Evolutionary conservation across 64 coral and sea anemone genomes (phyloP), one percentile per base, ranked within the genome.

Genomic region (Trachythela sp.): DNA sequence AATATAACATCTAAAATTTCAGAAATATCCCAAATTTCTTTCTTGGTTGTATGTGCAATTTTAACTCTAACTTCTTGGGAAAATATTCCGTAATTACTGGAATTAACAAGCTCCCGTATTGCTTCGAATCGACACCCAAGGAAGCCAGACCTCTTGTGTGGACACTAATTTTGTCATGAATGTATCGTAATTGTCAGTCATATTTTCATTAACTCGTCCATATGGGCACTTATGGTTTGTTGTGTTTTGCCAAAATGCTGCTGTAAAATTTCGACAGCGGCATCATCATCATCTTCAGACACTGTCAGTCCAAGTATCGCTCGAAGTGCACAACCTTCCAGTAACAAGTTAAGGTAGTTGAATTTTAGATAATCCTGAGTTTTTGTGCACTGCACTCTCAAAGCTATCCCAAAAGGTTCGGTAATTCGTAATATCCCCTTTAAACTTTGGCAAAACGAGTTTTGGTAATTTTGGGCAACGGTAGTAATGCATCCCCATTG

Each of bases 231-330:
- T 64, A 90, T 85, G 14, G 85, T 77, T 54, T 91, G 84, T 39
- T 86, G 84, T 20, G 89, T 60, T 91, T 86, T 91, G 43, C 89
- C 84, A 86, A 91, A 91, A 48, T 54, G 56, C 41, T 91, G 84
- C 29, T 91, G 59, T 29, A 91, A 75, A 36, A 86, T 86, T 72
- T 91, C 59, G 43, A 86, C 41, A 15, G 84, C 90, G 26, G 56
- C 48, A 8, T 90, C 50, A 40, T 85, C 84, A 85, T 90, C 84
- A 14, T 41, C 60, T 43, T 77, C 56, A n/a, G 40, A 43, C 41
- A 86, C 29, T 60, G 49, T 90, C 24, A 85, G 54, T 26, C 59
- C 90, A 67, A 64, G 84, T 31, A 86, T 48, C 13, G 64, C 64
- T 35, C 31, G 32, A 35, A 77, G 7, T 77, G 71, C 71, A 77